A percentile compares a stretch with the other conserved stretches of the same genome.
Evolutionary conservation across 2,888 invertebrate genomes (phyloP).

Genomic region (Alcis repandata): DNA sequence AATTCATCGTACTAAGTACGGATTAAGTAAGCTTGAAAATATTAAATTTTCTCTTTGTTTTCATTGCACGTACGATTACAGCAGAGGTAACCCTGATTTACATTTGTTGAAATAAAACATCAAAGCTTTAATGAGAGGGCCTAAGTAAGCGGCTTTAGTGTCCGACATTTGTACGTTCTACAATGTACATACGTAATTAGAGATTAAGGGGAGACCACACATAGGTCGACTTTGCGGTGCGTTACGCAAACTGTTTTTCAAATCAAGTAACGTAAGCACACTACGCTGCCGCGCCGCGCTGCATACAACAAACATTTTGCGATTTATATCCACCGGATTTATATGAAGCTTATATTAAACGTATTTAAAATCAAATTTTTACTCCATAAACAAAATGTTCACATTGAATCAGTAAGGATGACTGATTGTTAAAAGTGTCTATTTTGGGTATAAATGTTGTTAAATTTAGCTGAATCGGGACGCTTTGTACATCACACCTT

Average conservation of each 20-base stretch:
- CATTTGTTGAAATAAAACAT: constrained; percentile 29
- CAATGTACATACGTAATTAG: constrained; percentile 42
- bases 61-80: neutral
- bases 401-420: no score
- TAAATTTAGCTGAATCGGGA: neutral
- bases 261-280: neutral
- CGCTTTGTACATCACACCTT: neutral
- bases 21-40: neutral
- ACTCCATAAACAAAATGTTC: no score
- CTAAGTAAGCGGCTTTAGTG: constrained; percentile 30
- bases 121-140: constrained; percentile 39
- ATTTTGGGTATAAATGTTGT: no score
- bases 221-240: neutral
- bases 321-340: no score
- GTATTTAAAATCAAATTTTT: no score
- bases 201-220: constrained; percentile 13
- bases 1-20: no score
- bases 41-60: constrained; percentile 2
- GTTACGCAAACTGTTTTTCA: neutral
- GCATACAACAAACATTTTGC: no score
- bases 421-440: no score
- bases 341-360: no score
- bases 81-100: constrained; percentile 3
- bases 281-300: no score
- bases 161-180: constrained; percentile 29